phyloP scores from a whole-genome alignment of 1,140 invertebrate species.

The Paramacrobiotus metropolitanus region DNA sequence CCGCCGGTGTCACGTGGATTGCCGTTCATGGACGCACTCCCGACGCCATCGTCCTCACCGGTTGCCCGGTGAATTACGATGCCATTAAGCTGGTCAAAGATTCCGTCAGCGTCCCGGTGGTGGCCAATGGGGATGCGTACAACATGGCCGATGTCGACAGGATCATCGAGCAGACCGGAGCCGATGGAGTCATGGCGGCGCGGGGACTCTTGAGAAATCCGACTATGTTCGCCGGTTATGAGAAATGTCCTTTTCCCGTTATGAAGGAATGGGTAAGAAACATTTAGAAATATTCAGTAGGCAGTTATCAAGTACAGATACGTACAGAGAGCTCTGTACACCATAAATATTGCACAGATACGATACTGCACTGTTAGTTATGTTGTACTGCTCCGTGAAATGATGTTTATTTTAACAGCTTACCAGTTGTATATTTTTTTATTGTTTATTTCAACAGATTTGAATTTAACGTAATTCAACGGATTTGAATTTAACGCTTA shows the following conservation, averaged over 20 bases:
- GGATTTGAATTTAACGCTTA: too few relatives aligned
- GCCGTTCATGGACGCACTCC: slow-evolving; percentile 59
- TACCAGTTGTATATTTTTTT: too few relatives aligned
- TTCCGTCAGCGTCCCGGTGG: slow-evolving; percentile 45
- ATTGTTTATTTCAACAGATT: too few relatives aligned
- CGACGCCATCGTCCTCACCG: slow-evolving; percentile 38
- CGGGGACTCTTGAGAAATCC: slow-evolving; percentile 71
- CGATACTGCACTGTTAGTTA: too few relatives aligned
- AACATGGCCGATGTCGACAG: slow-evolving; percentile 39
- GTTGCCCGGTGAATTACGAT: slow-evolving; percentile 45
- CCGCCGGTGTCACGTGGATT: slow-evolving; percentile 59
- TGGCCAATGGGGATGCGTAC: slow-evolving; percentile 74
- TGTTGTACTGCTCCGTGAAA: too few relatives aligned
- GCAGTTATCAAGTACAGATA: too few relatives aligned
- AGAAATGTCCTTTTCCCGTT: slow-evolving; percentile 44
- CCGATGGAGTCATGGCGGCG: slow-evolving; percentile 60
- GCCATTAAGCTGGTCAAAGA: slow-evolving; percentile 44
- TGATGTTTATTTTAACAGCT: too few relatives aligned
- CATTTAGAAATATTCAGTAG: too few relatives aligned
- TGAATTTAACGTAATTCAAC: too few relatives aligned
- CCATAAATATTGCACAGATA: too few relatives aligned
- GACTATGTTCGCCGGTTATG: slow-evolving; percentile 47
- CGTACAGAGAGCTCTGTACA: too few relatives aligned
- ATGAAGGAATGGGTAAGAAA: slow-evolving; percentile 64
- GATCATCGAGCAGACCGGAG: slow-evolving; percentile 39